Base-by-base conservation (phyloP, 2,888 invertebrate genomes). In the Drosophila mimetica region DNA sequence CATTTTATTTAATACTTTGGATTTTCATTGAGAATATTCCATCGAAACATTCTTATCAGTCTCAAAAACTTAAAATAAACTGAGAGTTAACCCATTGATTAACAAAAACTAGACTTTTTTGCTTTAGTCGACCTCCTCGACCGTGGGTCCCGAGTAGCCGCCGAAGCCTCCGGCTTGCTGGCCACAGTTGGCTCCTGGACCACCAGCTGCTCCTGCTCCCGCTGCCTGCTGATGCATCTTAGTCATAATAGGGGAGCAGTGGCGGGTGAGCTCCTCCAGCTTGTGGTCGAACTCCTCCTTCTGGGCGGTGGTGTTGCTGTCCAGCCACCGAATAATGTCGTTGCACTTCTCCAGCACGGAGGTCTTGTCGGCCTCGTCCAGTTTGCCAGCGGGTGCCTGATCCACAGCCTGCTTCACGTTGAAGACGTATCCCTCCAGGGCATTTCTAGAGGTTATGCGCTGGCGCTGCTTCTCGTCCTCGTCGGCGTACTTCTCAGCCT, bases 271-370 rank as follows among this genome's bases (percentile, higher is more conserved):
- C 55, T 88, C 85, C 58, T 89, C 76, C 75, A 89, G 59, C 63
- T 88, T 89, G 70, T 88, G 74, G 93, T 97, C 96, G 73, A 94
- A 94, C 79, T 97, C 96, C 9, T 94, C 94, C 83, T 95, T 95
- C 51, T 95, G 94, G 5, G 97, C 97, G 30, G 96, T 92, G 3
- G 94, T 94, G 89, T 97, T 96, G 34, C 92, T 91, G 79, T 97
- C 97, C 74, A 96, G 91, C 96, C 96, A 96, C 58, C 92, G 92
- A 58, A 96, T 91, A n/a, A 94, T 93, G 36, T 94, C 94, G 0
- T 94, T 94, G 79, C 95, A 95, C 86, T 94, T 94, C 65, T 94
- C 93, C 51, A 70, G 91, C 91, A 0, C 94, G 93, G 41, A 95
- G 77, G 96, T 95, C 91, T 95, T 95, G 76, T 96, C 96, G 3